Percentiles rank a stretch among this genome's conserved stretches.
Conservation (phyloP, 2,113 vertebrate species). For the Nyctibius bracteatus region DNA sequence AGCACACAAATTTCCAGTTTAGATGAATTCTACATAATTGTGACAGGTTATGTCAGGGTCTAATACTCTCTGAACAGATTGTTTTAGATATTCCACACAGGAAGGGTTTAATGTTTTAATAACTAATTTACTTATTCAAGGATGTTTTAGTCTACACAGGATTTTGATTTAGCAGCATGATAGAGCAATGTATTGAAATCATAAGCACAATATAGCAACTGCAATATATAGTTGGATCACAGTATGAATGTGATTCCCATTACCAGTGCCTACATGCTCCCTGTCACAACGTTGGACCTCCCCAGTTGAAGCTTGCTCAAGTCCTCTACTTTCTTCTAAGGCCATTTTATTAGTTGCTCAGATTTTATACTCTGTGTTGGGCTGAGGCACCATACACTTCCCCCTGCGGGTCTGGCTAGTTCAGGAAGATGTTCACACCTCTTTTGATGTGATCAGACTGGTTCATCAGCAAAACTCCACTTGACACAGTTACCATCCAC, state of each 20-base stretch:
- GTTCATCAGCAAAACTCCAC: neutral
- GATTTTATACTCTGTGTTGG: too few species aligned
- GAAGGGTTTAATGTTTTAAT: neutral
- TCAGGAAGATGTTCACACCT: neutral
- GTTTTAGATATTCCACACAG: neutral
- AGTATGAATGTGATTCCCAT: neutral
- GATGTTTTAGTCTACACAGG: neutral
- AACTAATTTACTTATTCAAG: neutral
- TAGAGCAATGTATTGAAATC: neutral
- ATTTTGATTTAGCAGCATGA: neutral
- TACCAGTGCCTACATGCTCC: accelerated
- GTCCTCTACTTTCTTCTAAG: neutral
- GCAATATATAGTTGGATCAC: neutral
- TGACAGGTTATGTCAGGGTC: neutral
- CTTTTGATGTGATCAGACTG: neutral
- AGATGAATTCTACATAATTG: neutral
- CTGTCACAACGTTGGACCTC: accelerated
- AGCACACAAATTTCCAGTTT: neutral
- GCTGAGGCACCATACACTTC: neutral
- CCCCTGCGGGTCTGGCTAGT: neutral
- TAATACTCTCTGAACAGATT: neutral
- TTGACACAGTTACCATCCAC: neutral
- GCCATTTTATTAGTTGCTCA: neutral
- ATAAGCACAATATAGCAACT: neutral
- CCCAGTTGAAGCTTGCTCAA: neutral